Conservation (phyloP, 2,113 vertebrate species). For the Gracilinanus agilis region DNA sequence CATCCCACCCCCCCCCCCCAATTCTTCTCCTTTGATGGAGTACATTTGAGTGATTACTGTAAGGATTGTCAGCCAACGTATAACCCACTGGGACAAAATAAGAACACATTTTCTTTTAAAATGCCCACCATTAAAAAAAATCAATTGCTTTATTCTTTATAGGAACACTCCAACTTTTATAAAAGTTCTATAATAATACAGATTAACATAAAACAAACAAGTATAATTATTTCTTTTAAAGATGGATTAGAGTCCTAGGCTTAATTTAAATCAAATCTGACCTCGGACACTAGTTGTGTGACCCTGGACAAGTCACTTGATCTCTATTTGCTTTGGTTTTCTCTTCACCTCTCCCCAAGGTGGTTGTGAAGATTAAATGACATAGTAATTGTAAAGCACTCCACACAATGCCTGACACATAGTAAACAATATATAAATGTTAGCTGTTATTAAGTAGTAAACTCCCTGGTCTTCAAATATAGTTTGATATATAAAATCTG, state of each 20-base stretch:
- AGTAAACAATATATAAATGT: slow-evolving; percentile 9
- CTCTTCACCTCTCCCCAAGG: background rate
- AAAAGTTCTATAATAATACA: slow-evolving; percentile 44
- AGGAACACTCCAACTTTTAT: slow-evolving; percentile 32
- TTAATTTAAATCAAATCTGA: background rate
- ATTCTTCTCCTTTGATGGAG: background rate
- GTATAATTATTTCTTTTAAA: background rate
- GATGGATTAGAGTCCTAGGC: background rate
- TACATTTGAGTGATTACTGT: background rate
- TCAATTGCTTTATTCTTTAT: slow-evolving; percentile 33
- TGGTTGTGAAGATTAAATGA: background rate
- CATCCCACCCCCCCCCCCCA: background rate
- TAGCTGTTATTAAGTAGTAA: slow-evolving; percentile 30
- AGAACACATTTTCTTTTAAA: slow-evolving; percentile 3
- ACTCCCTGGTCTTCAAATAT: background rate
- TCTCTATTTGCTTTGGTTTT: background rate
- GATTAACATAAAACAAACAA: slow-evolving; percentile 35
- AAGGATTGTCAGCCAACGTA: background rate
- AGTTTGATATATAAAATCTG: slow-evolving; percentile 35
- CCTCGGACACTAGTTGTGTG: background rate
- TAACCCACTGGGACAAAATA: slow-evolving; percentile 17
- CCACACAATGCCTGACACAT: background rate
- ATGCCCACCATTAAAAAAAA: background rate
- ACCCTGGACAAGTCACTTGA: background rate
- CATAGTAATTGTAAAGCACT: background rate